Evolutionary conservation across 2,888 invertebrate genomes (phyloP).

Genomic region (Pherbina coryleti): DNA sequence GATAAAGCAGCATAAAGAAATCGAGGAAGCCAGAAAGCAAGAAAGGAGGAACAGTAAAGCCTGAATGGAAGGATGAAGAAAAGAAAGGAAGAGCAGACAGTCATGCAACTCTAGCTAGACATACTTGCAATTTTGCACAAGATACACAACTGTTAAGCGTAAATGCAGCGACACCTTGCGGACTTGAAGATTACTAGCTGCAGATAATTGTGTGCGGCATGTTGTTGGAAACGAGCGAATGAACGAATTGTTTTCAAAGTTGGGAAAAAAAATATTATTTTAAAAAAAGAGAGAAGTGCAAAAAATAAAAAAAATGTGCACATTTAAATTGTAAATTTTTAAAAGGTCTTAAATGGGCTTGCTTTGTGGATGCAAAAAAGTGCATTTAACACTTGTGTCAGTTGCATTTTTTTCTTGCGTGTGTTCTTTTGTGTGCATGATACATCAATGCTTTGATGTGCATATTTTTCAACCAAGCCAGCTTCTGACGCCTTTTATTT

Average conservation of each 20-base stretch:
- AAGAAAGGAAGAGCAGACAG: not conserved
- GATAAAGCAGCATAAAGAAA: conserved; percentile 49
- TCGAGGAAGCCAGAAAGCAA: conserved; percentile 22
- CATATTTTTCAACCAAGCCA: no score
- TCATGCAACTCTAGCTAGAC: not conserved
- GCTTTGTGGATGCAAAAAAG: no score
- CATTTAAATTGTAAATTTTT: conserved; percentile 47
- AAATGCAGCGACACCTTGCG: conserved; percentile 51
- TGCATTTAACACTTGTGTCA: no score
- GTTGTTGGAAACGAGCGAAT: not conserved
- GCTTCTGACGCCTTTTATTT: no score
- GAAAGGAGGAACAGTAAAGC: conserved; percentile 33
- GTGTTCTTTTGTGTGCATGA: no score
- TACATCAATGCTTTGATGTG: no score
- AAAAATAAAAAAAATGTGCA: conserved; percentile 3
- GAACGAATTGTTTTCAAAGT: not conserved
- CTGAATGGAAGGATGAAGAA: conserved; percentile 26
- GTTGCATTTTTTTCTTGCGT: no score
- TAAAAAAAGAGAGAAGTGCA: not conserved
- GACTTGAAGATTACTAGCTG: conserved; percentile 52
- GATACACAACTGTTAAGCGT: not conserved
- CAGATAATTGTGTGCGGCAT: conserved; percentile 50
- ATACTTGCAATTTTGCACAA: no score
- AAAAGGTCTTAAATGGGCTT: no score
- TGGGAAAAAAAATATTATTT: not conserved